Percentiles rank a stretch among this genome's conserved stretches.
Conservation (phyloP, 2,888 invertebrate genomes). For the Ectemnius cavifrons region DNA sequence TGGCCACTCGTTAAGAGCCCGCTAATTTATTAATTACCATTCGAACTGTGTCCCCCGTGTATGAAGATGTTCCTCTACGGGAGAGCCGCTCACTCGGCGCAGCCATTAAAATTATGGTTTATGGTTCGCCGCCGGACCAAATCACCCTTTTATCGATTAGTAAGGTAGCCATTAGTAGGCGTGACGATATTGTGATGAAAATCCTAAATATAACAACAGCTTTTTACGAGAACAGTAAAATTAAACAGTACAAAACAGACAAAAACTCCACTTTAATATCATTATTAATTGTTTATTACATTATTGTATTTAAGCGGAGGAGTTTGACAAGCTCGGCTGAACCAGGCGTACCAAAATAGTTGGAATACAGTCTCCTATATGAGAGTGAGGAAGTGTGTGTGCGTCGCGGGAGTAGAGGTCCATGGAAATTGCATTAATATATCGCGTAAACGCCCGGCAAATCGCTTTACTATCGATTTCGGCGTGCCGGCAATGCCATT, state of each 20-base stretch:
- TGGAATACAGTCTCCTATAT: no score
- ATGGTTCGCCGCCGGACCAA: constrained; percentile 1
- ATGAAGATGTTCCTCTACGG: constrained; percentile 29
- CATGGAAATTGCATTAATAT: constrained; percentile 72
- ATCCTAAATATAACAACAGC: constrained; percentile 9
- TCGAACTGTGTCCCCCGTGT: constrained; percentile 20
- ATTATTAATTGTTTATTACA: no score
- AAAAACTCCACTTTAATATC: no score
- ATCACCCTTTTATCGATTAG: not conserved
- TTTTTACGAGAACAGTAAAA: no score
- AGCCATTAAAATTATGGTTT: constrained; percentile 40
- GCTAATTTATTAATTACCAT: constrained; percentile 62
- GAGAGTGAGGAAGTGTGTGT: not conserved
- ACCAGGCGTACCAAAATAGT: no score
- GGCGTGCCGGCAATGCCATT: constrained; percentile 50
- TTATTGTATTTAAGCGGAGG: no score
- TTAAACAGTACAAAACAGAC: no score
- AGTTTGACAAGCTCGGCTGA: no score
- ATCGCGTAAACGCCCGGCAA: constrained; percentile 69
- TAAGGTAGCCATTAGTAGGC: no score
- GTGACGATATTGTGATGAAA: constrained; percentile 3
- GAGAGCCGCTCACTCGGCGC: constrained; percentile 20
- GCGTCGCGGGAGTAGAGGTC: no score
- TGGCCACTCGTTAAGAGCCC: constrained; percentile 56
- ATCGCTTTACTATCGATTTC: constrained; percentile 71